phyloP scores from a whole-genome alignment of 2,888 invertebrate genomes.

The Spisula solida region DNA sequence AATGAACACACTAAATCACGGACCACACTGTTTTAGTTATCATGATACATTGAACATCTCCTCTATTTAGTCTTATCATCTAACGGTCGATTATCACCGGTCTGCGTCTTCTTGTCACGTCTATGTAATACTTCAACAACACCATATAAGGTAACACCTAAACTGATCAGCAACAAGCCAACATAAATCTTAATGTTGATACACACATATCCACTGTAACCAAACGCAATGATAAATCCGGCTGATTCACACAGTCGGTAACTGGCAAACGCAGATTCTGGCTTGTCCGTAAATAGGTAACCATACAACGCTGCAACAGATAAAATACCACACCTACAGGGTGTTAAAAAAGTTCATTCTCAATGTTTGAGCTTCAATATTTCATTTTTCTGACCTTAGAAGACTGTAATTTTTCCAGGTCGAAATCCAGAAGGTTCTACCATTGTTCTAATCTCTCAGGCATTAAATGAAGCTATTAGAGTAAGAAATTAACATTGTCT shows the following conservation, averaged over 20 bases:
- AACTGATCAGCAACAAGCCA: constrained; percentile 58
- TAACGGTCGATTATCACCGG: not conserved
- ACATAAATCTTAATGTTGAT: constrained; percentile 92
- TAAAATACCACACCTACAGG: constrained; percentile 88
- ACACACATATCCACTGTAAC: constrained; percentile 93
- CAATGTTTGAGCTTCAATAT: no score
- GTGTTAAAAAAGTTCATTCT: no score
- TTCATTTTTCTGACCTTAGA: no score
- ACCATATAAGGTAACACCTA: constrained; percentile 70
- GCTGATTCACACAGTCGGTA: constrained; percentile 93
- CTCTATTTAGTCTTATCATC: not conserved
- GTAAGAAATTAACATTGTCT: no score
- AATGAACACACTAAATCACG: no score
- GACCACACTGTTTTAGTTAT: no score
- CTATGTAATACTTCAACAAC: constrained; percentile 57
- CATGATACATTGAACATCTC: no score
- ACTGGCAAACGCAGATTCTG: constrained; percentile 73
- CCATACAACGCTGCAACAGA: constrained; percentile 75
- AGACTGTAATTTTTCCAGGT: no score
- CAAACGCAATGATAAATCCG: constrained; percentile 95
- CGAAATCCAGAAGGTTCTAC: no score
- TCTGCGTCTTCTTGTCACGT: not conserved
- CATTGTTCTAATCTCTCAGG: no score
- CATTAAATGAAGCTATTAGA: no score
- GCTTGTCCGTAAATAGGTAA: constrained; percentile 70